Percentiles rank a stretch among this genome's conserved stretches.
These are phyloP conservation scores for Criorhina ranunculi DNA, from an alignment of 2,888 invertebrate genomes.

Conservation along the genomic window DNA sequence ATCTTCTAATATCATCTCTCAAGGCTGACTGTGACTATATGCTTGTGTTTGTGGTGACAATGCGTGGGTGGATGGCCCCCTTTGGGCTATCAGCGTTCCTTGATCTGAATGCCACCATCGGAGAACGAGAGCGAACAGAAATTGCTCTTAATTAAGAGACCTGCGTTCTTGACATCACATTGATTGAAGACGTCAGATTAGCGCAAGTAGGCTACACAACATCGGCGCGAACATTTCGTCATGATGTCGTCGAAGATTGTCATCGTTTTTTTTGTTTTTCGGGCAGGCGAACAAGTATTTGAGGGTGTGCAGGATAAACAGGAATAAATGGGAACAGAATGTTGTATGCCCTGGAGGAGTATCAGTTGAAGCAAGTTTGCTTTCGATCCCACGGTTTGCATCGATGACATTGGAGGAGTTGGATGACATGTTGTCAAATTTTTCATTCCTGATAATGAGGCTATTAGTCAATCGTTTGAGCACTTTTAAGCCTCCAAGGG, in stretches of 20 bases:
- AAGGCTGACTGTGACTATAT: constrained; percentile 57
- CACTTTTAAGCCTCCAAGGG: too few relatives aligned
- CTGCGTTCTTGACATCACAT: constrained; percentile 60
- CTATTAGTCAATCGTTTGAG: too few relatives aligned
- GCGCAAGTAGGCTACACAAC: constrained; percentile 38
- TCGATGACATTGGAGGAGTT: background rate
- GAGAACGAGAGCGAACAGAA: constrained; percentile 63
- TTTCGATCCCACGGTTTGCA: constrained; percentile 37
- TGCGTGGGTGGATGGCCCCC: constrained; percentile 69
- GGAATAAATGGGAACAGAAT: constrained; percentile 20
- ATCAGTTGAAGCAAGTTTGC: background rate
- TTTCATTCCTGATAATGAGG: too few relatives aligned
- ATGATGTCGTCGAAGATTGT: constrained; percentile 69
- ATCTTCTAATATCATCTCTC: constrained; percentile 72
- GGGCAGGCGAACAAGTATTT: constrained; percentile 4
- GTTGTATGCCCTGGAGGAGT: constrained; percentile 21
- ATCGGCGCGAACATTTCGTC: constrained; percentile 74
- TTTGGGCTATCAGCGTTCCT: constrained; percentile 49
- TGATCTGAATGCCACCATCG: constrained; percentile 72
- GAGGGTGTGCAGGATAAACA: constrained; percentile 26
- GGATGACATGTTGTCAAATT: background rate
- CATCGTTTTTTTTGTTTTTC: constrained; percentile 44
- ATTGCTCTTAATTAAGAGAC: constrained; percentile 71
- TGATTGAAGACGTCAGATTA: constrained; percentile 71
- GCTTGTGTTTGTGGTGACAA: constrained; percentile 13